Percentiles rank a stretch among this genome's conserved stretches.
Evolutionary conservation across 2,113 vertebrate genomes (phyloP).

Genomic region (Eptesicus fuscus): DNA sequence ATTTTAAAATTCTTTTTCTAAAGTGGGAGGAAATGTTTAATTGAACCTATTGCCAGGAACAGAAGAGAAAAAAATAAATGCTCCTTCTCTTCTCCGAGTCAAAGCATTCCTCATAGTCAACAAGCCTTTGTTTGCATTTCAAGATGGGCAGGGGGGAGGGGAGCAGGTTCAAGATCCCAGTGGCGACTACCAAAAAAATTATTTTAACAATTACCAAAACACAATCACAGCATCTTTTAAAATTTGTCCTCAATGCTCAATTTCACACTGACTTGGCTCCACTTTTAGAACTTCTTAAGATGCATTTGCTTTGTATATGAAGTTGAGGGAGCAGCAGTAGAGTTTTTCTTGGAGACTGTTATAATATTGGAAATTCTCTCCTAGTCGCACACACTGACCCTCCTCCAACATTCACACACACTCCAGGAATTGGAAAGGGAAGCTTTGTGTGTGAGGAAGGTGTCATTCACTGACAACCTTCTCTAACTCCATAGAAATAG

Average conservation of each 20-base stretch:
- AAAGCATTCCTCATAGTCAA: background rate
- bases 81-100: background rate
- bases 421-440: conserved; percentile 1
- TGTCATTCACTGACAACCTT: background rate
- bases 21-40: conserved; percentile 5
- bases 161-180: background rate
- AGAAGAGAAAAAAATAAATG: background rate
- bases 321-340: background rate
- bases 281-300: background rate
- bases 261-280: background rate
- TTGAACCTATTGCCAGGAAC: background rate
- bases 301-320: conserved; percentile 6
- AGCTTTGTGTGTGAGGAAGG: background rate
- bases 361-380: background rate
- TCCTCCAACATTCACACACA: background rate
- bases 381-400: background rate
- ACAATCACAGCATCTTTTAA: background rate
- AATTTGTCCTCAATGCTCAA: background rate
- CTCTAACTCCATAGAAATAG: background rate
- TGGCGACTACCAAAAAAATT: background rate
- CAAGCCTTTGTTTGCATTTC: background rate
- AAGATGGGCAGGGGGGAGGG: background rate
- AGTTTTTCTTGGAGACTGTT: background rate
- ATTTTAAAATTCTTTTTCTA: conserved; percentile 17
- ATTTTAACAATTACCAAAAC: conserved; percentile 29